Evolutionary conservation across 2,888 invertebrate species (phyloP), one percentile per base, ranked within the genome.

Genomic region (Pherbina coryleti): DNA sequence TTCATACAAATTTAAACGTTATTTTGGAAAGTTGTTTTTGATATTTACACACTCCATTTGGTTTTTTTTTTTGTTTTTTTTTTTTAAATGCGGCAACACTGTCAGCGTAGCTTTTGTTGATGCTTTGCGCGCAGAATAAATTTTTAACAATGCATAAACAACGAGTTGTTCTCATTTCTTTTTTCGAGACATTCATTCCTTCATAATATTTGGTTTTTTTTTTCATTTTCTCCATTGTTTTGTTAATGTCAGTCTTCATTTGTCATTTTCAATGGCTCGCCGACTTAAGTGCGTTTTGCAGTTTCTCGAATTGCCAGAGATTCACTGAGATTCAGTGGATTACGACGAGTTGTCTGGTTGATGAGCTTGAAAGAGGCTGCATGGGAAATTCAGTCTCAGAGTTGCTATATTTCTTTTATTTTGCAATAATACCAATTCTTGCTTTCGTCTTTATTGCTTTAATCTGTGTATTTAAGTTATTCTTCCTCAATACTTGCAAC

Each of bases 231-330:
- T n/a, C 83, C 81, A 81, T 82, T 86, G 86, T 88, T 88, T 86
- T 86, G 86, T 86, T 83, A 85, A 86, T 88, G 88, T 87, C 87
- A 88, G 85, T 87, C 87, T 88, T 87, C 87, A 87, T 87, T 87
- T 87, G 86, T 87, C 87, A 87, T 84, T 80, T 79, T 51, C 66
- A 66, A 67, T 75, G 75, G 67, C 55, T 22, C 57, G 37, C 9
- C 28, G 37, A 19, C 75, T 75, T 75, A 67, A 75, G 75, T 75
- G 75, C 67, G 75, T 75, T 75, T 53, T 67, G 67, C 55, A 75
- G 75, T 75, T 57, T 49, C 25, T 28, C 22, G 69, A 66, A 5
- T 11, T 19, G 28, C 25, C 53, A 53, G 34, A 25, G 70, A 53
- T 53, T 28, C 19, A 7, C 9, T 31, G 34, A 34, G 19, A 25